Evolutionary conservation across 2,797 vertebrate species (phyloP), one percentile per base, ranked within the genome.

Genomic region (Hephaestus fuliginosus): DNA sequence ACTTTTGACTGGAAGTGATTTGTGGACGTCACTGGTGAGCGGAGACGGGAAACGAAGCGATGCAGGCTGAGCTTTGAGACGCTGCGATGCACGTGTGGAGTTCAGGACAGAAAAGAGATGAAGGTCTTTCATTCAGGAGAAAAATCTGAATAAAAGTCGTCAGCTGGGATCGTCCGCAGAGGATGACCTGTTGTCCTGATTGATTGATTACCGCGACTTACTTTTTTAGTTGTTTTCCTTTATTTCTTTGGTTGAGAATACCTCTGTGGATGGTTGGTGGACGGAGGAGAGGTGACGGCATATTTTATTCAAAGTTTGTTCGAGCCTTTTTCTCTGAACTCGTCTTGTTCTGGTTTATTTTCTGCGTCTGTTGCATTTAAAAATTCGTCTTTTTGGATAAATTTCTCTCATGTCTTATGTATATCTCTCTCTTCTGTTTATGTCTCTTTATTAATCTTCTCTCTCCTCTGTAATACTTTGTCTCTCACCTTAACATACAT

Each of bases 1-100:
- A 7, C 41, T 57, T 39, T 22, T 33, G n/a, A 20, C 46, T 30
- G 57, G 73, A 68, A 55, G 11, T 44, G 28, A 74, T 76, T 63
- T 49, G 12, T 48, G 33, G 28, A 33, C 39, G 13, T 60, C 36
- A 56, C 39, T 4, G 22, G 4, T 11, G 39, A 49, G n/a, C 9
- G 2, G 14, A 8, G 22, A 68, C 20, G 3, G 30, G 14, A 49
- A 15, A 30, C 14, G 0, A 43, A 33, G 8, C 2, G 5, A 17
- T 0, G 8, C 28, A 4, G 39, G 1, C 0, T 44, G 46, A 36
- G 1, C n/a, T 18, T 25, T 1, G 56, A 51, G 7, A 18, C 17
- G 0, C 17, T n/a, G 63, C 0, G 41, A 67, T 52, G 48, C 25
- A 18, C 7, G 62, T 18, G 3, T 22, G 6, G 41, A 44, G 6